A percentile compares a stretch with the other conserved stretches of the same genome.
Conservation (phyloP, 2,888 invertebrate species). For the Periphyllus acericola region DNA sequence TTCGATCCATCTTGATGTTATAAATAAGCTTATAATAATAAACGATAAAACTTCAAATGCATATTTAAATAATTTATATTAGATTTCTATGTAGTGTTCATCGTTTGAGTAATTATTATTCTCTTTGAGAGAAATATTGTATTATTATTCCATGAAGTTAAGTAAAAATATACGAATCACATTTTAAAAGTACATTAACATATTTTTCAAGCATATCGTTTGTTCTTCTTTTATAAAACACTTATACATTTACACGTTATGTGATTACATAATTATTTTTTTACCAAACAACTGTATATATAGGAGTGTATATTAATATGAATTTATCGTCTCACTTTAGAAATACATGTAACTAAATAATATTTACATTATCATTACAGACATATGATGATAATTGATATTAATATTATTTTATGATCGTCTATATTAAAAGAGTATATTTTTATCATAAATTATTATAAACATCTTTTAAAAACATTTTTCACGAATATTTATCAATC, state of each 20-base stretch:
- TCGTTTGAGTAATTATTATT: background rate
- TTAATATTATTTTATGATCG: background rate
- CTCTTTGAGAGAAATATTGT: background rate
- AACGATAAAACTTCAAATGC: background rate
- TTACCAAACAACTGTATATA: background rate
- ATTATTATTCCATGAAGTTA: background rate
- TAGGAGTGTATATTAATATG: background rate
- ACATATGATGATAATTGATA: background rate
- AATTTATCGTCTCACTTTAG: background rate
- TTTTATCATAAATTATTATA: background rate
- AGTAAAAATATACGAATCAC: background rate
- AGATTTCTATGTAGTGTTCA: background rate
- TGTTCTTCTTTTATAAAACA: background rate
- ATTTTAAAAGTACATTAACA: background rate
- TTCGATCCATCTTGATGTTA: background rate
- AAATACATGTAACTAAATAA: background rate
- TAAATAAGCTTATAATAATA: no score
- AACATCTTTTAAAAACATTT: background rate
- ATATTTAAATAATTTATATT: constrained; percentile 4
- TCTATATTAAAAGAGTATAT: background rate
- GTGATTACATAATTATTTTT: background rate
- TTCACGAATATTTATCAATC: background rate
- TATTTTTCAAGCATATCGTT: background rate
- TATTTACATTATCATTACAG: background rate
- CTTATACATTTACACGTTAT: background rate